Percentiles rank a stretch among this genome's conserved stretches.
Evolutionary conservation across 2,888 invertebrate genomes (phyloP).

Genomic region (Noctuana brunneofusca): DNA sequence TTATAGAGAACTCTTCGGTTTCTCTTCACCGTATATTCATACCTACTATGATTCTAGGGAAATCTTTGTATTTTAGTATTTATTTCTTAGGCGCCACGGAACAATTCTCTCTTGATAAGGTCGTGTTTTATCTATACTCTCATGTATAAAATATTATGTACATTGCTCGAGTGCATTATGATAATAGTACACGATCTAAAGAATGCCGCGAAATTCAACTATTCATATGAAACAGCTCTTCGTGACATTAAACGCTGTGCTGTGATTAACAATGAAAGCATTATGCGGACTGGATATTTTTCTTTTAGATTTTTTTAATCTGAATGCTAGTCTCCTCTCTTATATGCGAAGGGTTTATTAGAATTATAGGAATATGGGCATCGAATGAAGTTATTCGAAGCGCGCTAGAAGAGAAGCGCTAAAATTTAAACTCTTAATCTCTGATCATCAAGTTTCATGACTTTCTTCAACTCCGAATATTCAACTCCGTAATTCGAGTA

Average conservation of each 20-base stretch:
- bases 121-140: not conserved
- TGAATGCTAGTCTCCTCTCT: not conserved
- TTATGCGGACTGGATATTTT: not conserved
- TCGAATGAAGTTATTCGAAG: too few species aligned
- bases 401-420: too few species aligned
- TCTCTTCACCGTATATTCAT: too few species aligned
- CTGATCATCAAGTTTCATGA: not conserved
- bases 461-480: not conserved
- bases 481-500: conserved; percentile 18
- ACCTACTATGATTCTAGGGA: too few species aligned
- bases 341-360: too few species aligned
- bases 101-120: not conserved
- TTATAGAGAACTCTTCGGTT: too few species aligned
- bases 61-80: not conserved
- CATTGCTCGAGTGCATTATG: conserved; percentile 12
- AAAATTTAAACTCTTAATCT: not conserved
- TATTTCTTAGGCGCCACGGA: not conserved
- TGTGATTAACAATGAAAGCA: conserved; percentile 20
- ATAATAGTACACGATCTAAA: conserved; percentile 18
- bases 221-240: conserved; percentile 29
- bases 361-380: too few species aligned
- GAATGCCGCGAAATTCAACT: conserved; percentile 29
- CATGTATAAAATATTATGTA: not conserved
- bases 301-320: not conserved
- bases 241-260: conserved; percentile 16